Evolutionary conservation across 30 jellyfish, hydroid and myxozoan genomes (phyloP), one percentile per base, ranked within the genome.

Genomic region (Pseudorhiza aurosa): DNA sequence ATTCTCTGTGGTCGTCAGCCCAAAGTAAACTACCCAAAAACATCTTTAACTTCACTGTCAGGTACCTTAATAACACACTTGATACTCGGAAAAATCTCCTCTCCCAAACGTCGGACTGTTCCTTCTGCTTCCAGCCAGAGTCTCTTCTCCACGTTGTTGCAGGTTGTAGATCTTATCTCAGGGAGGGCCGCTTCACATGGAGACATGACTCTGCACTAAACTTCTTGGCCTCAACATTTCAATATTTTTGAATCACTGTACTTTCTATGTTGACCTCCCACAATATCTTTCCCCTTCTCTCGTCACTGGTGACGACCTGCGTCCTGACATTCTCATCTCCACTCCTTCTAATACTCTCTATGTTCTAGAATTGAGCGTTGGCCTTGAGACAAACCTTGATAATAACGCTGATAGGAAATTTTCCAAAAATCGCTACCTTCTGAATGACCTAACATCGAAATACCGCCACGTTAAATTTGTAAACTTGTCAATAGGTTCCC

Each of bases 181-280:
- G 25, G 5, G 75, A 71, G 30, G 85, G 71, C 71, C 75, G 85
- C 30, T 71, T 31, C 58, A 71, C 75, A 21, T 71, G 85, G 85
- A 30, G 71, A 26, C 55, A 71, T 45, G 51, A 71, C 85, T 71
- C 85, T 31, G 21, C 53, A 2, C 75, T 71, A 7, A 49, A 71
- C 69, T 71, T 71, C 45, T 26, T 71, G 42, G 75, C 85, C 19
- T n/a, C 46, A 50, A 3, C 53, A 19, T 18, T 49, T 10, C 72
- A 71, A 71, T 30, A 27, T 45, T n/a, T n/a, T 10, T 49, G 46
- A 65, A 65, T 27, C 44, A 65, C 58, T 65, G 55, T 65, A 28
- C 19, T 36, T 36, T 65, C 15, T 36, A 65, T 65, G 71, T 36
- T 65, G 79, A 65, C 58, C 79, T 65, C 58, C 79, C 79, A 3